phyloP scores from a whole-genome alignment of 1,140 invertebrate genomes.

The Caenorhabditis remanei region DNA sequence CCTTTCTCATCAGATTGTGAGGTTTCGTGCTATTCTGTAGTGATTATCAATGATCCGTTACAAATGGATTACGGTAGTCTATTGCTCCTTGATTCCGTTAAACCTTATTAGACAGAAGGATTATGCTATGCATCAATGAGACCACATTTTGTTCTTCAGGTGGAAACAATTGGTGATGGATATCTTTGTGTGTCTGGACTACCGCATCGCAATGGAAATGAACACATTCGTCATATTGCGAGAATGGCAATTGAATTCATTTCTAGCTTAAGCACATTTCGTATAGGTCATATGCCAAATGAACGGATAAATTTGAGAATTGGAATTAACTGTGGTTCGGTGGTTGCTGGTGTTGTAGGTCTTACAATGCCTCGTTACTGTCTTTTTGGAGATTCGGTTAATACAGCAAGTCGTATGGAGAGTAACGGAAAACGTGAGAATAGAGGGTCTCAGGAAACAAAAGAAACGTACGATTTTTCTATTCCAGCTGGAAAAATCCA shows the following conservation, averaged over 20 bases:
- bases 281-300: constrained; percentile 87
- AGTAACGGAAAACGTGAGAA: constrained; percentile 77
- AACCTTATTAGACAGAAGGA: not conserved
- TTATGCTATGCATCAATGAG: not conserved
- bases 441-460: too few relatives aligned
- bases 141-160: constrained; percentile 43
- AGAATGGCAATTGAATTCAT: constrained; percentile 73
- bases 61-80: not conserved
- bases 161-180: constrained; percentile 71
- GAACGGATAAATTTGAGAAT: constrained; percentile 87
- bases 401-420: constrained; percentile 92
- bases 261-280: constrained; percentile 85
- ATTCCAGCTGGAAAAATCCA: constrained; percentile 72
- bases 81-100: not conserved
- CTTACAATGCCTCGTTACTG: constrained; percentile 79
- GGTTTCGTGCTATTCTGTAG: not conserved
- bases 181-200: constrained; percentile 87
- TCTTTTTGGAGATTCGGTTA: constrained; percentile 91
- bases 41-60: not conserved
- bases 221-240: constrained; percentile 82
- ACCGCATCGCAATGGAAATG: constrained; percentile 81
- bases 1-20: not conserved
- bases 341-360: constrained; percentile 77
- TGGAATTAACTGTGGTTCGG: constrained; percentile 79
- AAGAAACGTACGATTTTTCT: too few relatives aligned